Evolutionary conservation across 1,140 invertebrate species (phyloP).

Genomic region (Phenacoccus solenopsis): DNA sequence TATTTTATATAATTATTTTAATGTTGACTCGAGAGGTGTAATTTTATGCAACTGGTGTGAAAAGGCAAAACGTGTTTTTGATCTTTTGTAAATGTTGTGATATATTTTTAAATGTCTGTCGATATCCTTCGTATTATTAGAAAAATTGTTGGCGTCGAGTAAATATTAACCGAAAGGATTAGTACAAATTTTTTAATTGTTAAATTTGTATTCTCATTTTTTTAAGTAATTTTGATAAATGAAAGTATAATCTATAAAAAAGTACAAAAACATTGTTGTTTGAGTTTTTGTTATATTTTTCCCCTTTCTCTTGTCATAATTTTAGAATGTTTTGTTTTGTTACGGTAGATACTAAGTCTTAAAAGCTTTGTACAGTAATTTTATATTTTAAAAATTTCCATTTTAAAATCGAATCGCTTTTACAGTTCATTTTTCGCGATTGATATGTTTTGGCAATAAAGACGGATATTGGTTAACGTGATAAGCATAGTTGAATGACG

Average conservation of each 20-base stretch:
- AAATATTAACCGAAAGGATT: slow-evolving; percentile 12
- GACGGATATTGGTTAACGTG: no score
- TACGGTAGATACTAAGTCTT: background rate
- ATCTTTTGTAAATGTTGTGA: slow-evolving; percentile 17
- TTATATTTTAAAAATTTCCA: background rate
- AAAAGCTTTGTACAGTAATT: background rate
- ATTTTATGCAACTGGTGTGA: background rate
- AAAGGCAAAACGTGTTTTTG: background rate
- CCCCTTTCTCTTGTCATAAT: slow-evolving; percentile 7
- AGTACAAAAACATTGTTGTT: slow-evolving; percentile 11
- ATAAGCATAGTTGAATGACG: no score
- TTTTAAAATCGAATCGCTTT: background rate
- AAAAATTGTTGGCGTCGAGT: slow-evolving; percentile 11
- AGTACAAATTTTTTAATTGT: slow-evolving; percentile 18
- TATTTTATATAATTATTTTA: background rate
- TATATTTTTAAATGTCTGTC: slow-evolving; percentile 13
- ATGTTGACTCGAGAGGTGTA: background rate
- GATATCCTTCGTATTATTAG: slow-evolving; percentile 15
- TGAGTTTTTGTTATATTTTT: slow-evolving; percentile 5
- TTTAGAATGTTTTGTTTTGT: background rate
- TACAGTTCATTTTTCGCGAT: no score
- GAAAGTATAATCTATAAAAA: background rate
- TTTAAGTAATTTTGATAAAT: slow-evolving; percentile 2
- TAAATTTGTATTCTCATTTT: slow-evolving; percentile 18
- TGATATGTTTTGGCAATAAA: no score